Evolutionary conservation across 2,888 invertebrate species (phyloP), one percentile per base, ranked within the genome.

Genomic region (Cynaeus angustus): DNA sequence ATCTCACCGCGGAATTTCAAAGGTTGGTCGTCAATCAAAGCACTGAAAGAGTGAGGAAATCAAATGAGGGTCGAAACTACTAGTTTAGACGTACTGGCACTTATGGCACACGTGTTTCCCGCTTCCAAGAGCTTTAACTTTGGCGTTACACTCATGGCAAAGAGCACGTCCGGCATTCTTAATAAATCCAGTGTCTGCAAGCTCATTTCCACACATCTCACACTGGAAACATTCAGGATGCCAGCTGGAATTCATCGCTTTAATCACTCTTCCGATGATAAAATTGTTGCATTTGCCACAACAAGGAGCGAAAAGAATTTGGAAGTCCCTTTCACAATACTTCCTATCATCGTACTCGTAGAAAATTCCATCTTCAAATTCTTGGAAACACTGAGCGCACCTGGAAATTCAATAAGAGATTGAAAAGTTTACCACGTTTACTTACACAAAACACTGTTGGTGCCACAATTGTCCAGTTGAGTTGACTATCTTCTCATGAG

Each of bases 221-320:
- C 99, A 99, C 14, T 95, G 91, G 89, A 99, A 99, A 85, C 99
- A 99, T 70, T 92, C 91, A 1, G 99, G 98, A 87, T 99, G 99
- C 99, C 99, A 99, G 85, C 96, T 98, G 30, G 96, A 91, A 82
- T 98, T 97, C 97, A 99, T 98, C 0, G 99, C 99, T 85, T 99
- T 99, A 83, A 99, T 99, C 48, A 99, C 99, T 67, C 99, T 92
- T 0, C 99, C 99, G 83, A 99, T 97, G 70, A 99, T 96, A 84
- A 99, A 99, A 85, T 98, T 97, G 16, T 93, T 83, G 74, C 87
- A 88, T 87, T 89, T 88, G 85, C 92, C 91, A 83, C 95, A 95
- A 82, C 94, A 94, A 3, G 86, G 86, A 8, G 86, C 97, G 94
- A 55, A 99, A 94, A 55, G 97, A 95, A 87, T 98, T 86, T 99